phyloP scores from a whole-genome alignment of 2,888 invertebrate genomes.

The Aphodius granarius region DNA sequence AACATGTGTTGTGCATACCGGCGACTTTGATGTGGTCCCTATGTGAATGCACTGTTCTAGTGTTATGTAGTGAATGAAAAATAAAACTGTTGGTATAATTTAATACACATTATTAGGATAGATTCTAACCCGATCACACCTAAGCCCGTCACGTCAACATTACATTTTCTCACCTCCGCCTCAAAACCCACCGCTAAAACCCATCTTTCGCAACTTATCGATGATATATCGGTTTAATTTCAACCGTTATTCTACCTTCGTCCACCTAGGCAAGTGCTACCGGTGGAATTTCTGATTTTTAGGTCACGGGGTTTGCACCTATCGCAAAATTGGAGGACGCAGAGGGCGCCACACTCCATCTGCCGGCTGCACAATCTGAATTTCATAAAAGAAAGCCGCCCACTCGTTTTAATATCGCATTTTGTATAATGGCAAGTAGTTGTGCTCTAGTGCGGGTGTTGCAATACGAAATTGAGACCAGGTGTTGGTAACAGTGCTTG shows the following conservation, averaged over 20 bases:
- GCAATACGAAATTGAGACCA: background rate
- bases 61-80: too few relatives aligned
- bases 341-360: background rate
- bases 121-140: background rate
- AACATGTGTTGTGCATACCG: too few relatives aligned
- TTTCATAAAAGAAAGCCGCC: background rate
- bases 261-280: background rate
- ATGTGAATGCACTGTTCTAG: too few relatives aligned
- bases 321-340: background rate
- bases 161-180: background rate
- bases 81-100: too few relatives aligned
- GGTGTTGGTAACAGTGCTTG: background rate
- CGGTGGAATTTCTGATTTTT: background rate
- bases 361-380: background rate
- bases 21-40: too few relatives aligned
- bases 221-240: background rate
- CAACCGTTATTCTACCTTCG: background rate
- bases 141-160: background rate
- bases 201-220: background rate
- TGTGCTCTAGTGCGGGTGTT: background rate
- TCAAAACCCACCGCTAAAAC: background rate
- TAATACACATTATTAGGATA: background rate
- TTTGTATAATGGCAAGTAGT: background rate
- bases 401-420: background rate
- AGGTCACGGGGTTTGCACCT: background rate